Conservation (phyloP, 2,113 vertebrate genomes). For the Protobothrops mucrosquamatus region DNA sequence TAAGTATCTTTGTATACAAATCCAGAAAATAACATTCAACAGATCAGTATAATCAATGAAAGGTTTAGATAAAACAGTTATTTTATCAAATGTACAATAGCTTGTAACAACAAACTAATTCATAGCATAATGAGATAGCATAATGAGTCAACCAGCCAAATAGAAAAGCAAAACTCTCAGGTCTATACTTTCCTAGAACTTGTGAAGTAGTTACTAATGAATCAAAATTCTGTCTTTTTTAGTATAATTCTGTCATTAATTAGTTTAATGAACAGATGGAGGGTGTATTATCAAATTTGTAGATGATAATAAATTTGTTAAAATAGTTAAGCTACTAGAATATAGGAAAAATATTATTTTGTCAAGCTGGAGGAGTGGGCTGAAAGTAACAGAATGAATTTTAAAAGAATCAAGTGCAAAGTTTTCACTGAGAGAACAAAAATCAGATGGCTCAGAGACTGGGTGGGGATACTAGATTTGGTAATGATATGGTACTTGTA, state of each 20-base stretch:
- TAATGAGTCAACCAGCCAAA: neutral
- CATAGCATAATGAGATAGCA: neutral
- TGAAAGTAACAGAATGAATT: neutral
- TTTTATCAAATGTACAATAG: neutral
- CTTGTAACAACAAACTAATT: neutral
- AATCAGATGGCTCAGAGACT: neutral
- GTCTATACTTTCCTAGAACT: neutral
- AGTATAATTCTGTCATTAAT: neutral
- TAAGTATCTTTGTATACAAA: neutral
- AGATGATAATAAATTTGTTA: neutral
- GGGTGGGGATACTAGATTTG: neutral
- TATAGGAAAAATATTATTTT: neutral
- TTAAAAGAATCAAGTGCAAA: neutral
- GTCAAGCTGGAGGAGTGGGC: neutral
- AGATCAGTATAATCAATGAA: neutral
- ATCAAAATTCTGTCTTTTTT: neutral
- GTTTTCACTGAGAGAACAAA: neutral
- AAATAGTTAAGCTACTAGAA: neutral
- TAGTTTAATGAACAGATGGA: neutral
- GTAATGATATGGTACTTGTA: neutral
- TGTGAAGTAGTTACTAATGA: neutral
- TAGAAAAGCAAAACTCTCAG: neutral
- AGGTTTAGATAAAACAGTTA: neutral
- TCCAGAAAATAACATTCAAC: neutral
- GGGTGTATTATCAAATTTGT: neutral